These are phyloP conservation scores for Caenorhabditis drosophilae DNA, from an alignment of 2,888 invertebrate species.

Conservation along the genomic window DNA sequence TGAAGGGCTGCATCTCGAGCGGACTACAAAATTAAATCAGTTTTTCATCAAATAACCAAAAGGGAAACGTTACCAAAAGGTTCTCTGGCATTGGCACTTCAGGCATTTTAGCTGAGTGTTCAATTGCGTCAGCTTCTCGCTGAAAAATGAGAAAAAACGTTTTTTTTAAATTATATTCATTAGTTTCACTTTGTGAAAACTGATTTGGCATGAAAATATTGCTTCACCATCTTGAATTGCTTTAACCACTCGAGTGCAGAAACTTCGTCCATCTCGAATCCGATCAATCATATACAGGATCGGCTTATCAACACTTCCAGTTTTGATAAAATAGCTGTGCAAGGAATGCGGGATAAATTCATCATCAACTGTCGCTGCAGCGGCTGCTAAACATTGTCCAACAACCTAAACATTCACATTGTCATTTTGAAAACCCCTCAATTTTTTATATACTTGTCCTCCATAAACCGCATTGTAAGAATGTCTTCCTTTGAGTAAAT, in stretches of 20 bases:
- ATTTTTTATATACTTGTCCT: conserved; percentile 28
- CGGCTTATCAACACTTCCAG: conserved; percentile 60
- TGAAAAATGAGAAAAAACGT: too few species aligned
- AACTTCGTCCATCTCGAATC: conserved; percentile 70
- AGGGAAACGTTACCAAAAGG: conserved; percentile 14
- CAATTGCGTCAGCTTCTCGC: conserved; percentile 47
- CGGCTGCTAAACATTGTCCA: conserved; percentile 39
- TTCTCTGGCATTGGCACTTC: conserved; percentile 50
- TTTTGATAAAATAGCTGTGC: conserved; percentile 44
- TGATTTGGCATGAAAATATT: conserved; percentile 69
- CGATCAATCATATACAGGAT: conserved; percentile 70
- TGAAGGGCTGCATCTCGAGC: conserved; percentile 34
- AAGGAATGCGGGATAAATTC: conserved; percentile 39
- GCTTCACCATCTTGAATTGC: conserved; percentile 70
- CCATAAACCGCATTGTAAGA: conserved; percentile 43
- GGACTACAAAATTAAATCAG: conserved; percentile 6
- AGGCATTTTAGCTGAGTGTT: conserved; percentile 54
- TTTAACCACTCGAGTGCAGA: conserved; percentile 70
- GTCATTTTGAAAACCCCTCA: conserved; percentile 1
- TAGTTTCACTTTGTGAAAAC: conserved; percentile 55
- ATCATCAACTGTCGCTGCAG: conserved; percentile 42
- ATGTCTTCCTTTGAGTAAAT: conserved; percentile 38
- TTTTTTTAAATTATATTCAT: too few species aligned
- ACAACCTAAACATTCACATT: conserved; percentile 25
- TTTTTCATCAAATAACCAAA: neutral